Conservation (phyloP, 1,140 invertebrate genomes). For the Micrasema minimum region DNA sequence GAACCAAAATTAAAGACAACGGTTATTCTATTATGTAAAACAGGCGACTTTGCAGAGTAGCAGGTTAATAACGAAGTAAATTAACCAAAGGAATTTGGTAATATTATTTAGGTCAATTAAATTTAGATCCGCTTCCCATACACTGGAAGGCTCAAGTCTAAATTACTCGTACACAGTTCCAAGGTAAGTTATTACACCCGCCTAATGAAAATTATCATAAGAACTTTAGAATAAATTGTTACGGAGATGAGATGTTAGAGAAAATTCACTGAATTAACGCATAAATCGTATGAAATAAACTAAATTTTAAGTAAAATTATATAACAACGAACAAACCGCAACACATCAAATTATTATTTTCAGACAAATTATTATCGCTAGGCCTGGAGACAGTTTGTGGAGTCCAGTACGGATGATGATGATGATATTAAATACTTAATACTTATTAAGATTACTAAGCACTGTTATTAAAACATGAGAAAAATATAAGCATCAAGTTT, state of each 20-base stretch:
- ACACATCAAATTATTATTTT: constrained; percentile 3
- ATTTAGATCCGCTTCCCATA: background rate
- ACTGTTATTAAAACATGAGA: too few relatives aligned
- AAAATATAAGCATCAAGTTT: too few relatives aligned
- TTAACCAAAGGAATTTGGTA: background rate
- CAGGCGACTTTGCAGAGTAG: too few relatives aligned
- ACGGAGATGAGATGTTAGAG: too few relatives aligned
- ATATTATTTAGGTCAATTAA: background rate
- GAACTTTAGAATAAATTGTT: too few relatives aligned
- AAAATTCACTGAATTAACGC: background rate
- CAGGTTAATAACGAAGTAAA: constrained; percentile 4
- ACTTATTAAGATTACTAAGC: too few relatives aligned
- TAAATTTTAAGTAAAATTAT: background rate
- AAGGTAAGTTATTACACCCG: background rate
- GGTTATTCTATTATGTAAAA: too few relatives aligned
- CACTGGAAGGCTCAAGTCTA: too few relatives aligned
- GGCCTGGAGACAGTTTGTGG: background rate
- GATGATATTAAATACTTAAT: too few relatives aligned
- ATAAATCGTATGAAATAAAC: background rate
- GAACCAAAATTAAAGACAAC: too few relatives aligned
- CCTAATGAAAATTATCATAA: constrained; percentile 9
- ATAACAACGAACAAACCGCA: background rate
- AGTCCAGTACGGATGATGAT: too few relatives aligned
- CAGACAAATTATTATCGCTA: background rate
- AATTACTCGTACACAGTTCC: constrained; percentile 12